phyloP scores from a whole-genome alignment of 2,888 invertebrate genomes.

The Romanomermis culicivorax region DNA sequence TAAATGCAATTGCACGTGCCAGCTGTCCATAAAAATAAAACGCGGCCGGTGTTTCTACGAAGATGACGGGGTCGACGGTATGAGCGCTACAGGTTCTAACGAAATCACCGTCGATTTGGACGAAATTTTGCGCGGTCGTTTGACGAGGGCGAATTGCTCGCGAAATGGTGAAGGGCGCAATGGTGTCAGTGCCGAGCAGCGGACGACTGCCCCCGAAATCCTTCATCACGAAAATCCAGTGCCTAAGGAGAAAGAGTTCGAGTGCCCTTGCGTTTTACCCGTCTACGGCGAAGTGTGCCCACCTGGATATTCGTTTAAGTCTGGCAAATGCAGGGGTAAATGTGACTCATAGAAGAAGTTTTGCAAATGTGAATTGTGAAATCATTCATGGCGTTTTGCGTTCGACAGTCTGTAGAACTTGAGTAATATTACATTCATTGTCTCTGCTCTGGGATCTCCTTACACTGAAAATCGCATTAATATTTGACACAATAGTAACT shows the following conservation, averaged over 20 bases:
- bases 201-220: background rate
- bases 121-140: background rate
- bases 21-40: background rate
- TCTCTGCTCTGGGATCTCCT: too few relatives aligned
- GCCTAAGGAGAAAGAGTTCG: background rate
- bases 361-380: too few relatives aligned
- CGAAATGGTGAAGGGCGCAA: too few relatives aligned
- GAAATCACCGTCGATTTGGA: background rate
- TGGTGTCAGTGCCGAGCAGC: too few relatives aligned
- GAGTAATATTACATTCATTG: too few relatives aligned
- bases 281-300: background rate
- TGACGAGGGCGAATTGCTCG: too few relatives aligned
- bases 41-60: background rate
- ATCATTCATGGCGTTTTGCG: too few relatives aligned
- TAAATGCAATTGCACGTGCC: constrained; percentile 5
- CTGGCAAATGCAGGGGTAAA: constrained; percentile 3
- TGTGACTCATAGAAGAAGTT: background rate
- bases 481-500: too few relatives aligned
- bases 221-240: background rate
- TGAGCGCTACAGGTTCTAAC: too few relatives aligned
- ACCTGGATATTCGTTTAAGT: background rate
- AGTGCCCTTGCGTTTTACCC: constrained; percentile 7
- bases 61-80: background rate
- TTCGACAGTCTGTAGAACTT: too few relatives aligned
- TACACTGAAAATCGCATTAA: too few relatives aligned